Percentiles rank a stretch among this genome's conserved stretches.
These are phyloP conservation scores for Phengaris arion DNA, from an alignment of 2,888 invertebrate species.

Conservation along the genomic window DNA sequence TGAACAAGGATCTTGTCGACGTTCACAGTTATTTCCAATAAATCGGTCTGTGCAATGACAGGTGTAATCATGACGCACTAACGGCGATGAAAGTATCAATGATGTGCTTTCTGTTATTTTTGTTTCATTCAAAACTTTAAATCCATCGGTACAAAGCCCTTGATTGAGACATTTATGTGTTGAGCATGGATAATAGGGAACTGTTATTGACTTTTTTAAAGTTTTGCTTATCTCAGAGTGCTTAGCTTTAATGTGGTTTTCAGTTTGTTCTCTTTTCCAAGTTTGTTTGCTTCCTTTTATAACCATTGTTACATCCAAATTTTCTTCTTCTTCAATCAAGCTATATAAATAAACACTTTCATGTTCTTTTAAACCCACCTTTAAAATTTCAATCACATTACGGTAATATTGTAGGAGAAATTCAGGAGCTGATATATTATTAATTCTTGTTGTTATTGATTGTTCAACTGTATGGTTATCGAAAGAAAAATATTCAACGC, in stretches of 20 bases:
- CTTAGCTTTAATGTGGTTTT: constrained; percentile 83
- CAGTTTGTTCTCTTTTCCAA: constrained; percentile 82
- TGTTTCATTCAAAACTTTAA: constrained; percentile 83
- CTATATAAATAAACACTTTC: constrained; percentile 86
- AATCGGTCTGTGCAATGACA: constrained; percentile 92
- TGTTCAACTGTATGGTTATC: constrained; percentile 90
- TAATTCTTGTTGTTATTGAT: constrained; percentile 87
- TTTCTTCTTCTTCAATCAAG: constrained; percentile 82
- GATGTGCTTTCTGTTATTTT: constrained; percentile 89
- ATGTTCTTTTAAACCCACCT: constrained; percentile 81
- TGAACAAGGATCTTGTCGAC: constrained; percentile 93
- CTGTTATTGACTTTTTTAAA: constrained; percentile 79
- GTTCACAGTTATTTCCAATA: constrained; percentile 89
- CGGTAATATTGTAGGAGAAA: constrained; percentile 90
- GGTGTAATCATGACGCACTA: constrained; percentile 86
- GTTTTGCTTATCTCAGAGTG: constrained; percentile 82
- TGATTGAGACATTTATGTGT: constrained; percentile 87
- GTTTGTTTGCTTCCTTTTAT: constrained; percentile 81
- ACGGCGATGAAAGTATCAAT: constrained; percentile 90
- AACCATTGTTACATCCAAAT: constrained; percentile 86
- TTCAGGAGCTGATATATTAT: constrained; percentile 84
- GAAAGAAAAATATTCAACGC: constrained; percentile 89
- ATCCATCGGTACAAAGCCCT: constrained; percentile 86
- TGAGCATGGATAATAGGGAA: constrained; percentile 90
- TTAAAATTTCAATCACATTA: constrained; percentile 84